Evolutionary conservation across 2,797 vertebrate species (phyloP).

Genomic region (Tapera naevia): DNA sequence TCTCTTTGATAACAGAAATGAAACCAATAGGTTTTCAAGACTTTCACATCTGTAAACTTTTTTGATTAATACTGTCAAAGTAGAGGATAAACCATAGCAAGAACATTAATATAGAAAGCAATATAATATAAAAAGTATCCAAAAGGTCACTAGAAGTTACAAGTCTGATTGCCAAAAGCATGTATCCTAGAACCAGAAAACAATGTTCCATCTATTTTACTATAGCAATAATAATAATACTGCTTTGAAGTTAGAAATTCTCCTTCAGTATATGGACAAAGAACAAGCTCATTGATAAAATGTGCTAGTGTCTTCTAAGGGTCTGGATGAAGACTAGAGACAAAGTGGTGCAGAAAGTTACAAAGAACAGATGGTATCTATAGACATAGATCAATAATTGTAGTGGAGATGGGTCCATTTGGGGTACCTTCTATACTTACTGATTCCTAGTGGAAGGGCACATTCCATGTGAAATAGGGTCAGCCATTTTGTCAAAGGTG

Average conservation of each 20-base stretch:
- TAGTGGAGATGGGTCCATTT: neutral
- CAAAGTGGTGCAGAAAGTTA: neutral
- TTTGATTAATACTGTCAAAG: neutral
- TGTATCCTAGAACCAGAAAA: neutral
- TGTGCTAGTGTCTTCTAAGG: neutral
- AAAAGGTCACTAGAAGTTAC: neutral
- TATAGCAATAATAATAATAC: neutral
- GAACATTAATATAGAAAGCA: neutral
- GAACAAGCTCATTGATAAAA: neutral
- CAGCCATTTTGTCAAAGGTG: neutral
- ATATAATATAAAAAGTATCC: neutral
- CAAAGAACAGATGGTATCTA: neutral
- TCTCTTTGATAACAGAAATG: neutral
- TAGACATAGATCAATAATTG: accelerated
- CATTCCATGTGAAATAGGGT: neutral
- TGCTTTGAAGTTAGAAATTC: neutral
- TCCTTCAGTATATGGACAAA: neutral
- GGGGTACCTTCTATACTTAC: neutral
- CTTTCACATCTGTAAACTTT: neutral
- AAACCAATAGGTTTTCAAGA: neutral
- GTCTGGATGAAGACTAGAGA: neutral
- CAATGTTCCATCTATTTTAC: neutral
- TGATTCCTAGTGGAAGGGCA: neutral
- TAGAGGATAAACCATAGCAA: neutral
- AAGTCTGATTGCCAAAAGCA: neutral